A percentile compares a stretch with the other conserved stretches of the same genome.
Evolutionary conservation across 2,113 vertebrate species (phyloP).

Genomic region (Lonchura striata): DNA sequence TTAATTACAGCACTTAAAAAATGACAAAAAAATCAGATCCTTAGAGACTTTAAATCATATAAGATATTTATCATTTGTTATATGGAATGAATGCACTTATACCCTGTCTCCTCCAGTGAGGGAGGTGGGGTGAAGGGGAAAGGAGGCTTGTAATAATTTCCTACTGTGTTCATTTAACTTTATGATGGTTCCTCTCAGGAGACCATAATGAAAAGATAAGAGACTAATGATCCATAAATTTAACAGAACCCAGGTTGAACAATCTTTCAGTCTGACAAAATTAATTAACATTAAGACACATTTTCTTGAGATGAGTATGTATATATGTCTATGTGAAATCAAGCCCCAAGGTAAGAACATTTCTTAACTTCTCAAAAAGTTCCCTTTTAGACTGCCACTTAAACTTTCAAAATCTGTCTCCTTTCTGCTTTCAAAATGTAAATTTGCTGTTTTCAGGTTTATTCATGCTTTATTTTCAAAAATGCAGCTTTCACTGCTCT

Average conservation of each 20-base stretch:
- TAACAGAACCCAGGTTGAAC: conserved; percentile 46
- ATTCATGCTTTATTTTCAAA: background rate
- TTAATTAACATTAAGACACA: conserved; percentile 64
- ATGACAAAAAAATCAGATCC: background rate
- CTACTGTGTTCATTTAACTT: conserved; percentile 63
- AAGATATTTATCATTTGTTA: background rate
- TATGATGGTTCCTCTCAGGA: conserved; percentile 55
- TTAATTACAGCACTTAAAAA: background rate
- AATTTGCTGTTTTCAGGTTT: background rate
- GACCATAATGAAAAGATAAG: conserved; percentile 56
- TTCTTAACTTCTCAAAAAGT: background rate
- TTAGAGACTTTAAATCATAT: background rate
- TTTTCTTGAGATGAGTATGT: background rate
- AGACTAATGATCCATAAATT: conserved; percentile 65
- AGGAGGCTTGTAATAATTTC: conserved; percentile 47
- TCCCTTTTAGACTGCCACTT: background rate
- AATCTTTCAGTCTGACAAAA: conserved; percentile 62
- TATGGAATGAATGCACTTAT: background rate
- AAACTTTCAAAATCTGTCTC: background rate
- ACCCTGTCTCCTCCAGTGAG: background rate
- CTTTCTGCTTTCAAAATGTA: background rate
- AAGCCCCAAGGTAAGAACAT: background rate
- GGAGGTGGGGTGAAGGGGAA: background rate
- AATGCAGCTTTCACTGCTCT: background rate
- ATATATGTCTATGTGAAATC: background rate